phyloP scores from a whole-genome alignment of 1,140 invertebrate species.

The Diachasma alloeum region DNA sequence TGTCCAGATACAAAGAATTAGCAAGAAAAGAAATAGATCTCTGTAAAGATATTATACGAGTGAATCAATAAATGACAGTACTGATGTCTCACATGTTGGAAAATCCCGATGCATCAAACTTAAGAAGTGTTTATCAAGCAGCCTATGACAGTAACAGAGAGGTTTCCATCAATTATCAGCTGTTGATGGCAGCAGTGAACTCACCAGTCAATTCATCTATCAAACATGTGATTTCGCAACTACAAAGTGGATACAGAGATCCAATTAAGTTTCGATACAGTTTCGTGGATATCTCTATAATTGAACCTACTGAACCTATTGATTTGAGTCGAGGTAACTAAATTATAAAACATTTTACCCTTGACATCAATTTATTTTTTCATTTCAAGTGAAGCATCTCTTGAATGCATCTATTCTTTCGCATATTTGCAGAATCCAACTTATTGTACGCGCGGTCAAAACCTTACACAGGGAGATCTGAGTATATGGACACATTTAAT shows the following conservation, averaged over 20 bases:
- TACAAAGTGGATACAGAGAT: slow-evolving; percentile 60
- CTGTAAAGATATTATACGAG: slow-evolving; percentile 62
- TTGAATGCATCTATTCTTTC: slow-evolving; percentile 23
- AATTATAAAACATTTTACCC: neutral
- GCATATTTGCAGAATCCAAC: slow-evolving; percentile 50
- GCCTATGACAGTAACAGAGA: slow-evolving; percentile 69
- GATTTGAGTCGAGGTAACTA: slow-evolving; percentile 49
- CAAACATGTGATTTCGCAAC: slow-evolving; percentile 46
- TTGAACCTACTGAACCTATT: slow-evolving; percentile 55
- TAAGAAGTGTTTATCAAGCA: slow-evolving; percentile 69
- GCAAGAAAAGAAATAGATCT: slow-evolving; percentile 67
- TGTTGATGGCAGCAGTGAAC: slow-evolving; percentile 59
- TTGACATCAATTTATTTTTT: too few species aligned
- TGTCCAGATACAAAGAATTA: slow-evolving; percentile 66
- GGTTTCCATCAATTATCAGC: slow-evolving; percentile 45
- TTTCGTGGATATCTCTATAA: slow-evolving; percentile 50
- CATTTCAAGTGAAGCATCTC: neutral
- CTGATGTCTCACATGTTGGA: slow-evolving; percentile 68
- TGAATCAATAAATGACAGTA: slow-evolving; percentile 67
- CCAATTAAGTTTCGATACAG: slow-evolving; percentile 59
- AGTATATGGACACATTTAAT: slow-evolving; percentile 70
- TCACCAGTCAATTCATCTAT: slow-evolving; percentile 57
- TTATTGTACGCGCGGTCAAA: slow-evolving; percentile 63
- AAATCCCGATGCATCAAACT: slow-evolving; percentile 66
- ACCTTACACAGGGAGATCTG: slow-evolving; percentile 65